phyloP scores from a whole-genome alignment of 2,888 invertebrate species.

The Hypselothyrea guttata region DNA sequence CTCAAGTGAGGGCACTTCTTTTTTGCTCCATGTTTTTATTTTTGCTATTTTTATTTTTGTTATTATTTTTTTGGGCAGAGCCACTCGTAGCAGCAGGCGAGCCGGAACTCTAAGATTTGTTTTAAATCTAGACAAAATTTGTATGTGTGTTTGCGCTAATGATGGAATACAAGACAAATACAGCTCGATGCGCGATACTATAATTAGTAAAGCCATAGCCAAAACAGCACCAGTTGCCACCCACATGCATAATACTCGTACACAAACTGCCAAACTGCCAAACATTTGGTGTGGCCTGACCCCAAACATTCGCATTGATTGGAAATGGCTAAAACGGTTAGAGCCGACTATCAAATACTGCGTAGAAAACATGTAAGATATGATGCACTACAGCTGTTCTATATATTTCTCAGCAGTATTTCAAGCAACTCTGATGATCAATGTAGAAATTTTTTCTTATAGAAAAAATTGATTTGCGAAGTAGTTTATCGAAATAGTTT shows the following conservation, averaged over 20 bases:
- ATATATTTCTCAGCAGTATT: too few relatives aligned
- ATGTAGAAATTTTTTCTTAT: too few relatives aligned
- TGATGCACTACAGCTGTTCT: too few relatives aligned
- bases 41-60: neutral
- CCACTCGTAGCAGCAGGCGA: slow-evolving; percentile 39
- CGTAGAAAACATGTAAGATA: too few relatives aligned
- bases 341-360: too few relatives aligned
- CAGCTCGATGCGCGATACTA: slow-evolving; percentile 41
- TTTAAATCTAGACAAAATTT: neutral
- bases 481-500: too few relatives aligned
- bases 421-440: too few relatives aligned
- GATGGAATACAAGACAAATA: slow-evolving; percentile 33
- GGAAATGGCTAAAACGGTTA: neutral
- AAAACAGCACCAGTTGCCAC: slow-evolving; percentile 30
- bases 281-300: neutral
- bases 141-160: slow-evolving; percentile 34
- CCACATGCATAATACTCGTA: slow-evolving; percentile 24
- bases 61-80: slow-evolving; percentile 4
- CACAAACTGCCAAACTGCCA: neutral
- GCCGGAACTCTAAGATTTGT: slow-evolving; percentile 58
- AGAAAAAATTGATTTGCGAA: too few relatives aligned
- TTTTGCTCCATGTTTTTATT: neutral
- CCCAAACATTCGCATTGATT: slow-evolving; percentile 30
- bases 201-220: slow-evolving; percentile 60
- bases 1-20: slow-evolving; percentile 63